phyloP scores from a whole-genome alignment of 2,888 invertebrate species.

The Lepas anatifera region DNA sequence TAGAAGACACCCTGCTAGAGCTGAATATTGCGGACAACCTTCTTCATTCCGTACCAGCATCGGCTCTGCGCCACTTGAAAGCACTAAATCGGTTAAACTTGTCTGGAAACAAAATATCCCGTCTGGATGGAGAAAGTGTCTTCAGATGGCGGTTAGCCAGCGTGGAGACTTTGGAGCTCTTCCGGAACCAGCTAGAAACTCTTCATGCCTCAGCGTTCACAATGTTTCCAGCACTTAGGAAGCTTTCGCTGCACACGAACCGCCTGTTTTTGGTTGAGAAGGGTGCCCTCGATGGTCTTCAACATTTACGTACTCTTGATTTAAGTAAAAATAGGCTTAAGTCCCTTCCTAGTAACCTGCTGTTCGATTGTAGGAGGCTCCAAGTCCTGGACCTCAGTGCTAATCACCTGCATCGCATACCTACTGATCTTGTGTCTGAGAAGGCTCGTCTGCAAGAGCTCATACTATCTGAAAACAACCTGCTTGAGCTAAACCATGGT shows the following conservation, averaged over 20 bases:
- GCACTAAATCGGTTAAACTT: constrained; percentile 53
- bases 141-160: constrained; percentile 51
- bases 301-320: constrained; percentile 65
- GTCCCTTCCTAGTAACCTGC: constrained; percentile 41
- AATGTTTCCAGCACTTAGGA: constrained; percentile 60
- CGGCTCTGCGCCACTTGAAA: constrained; percentile 57
- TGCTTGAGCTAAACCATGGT: constrained; percentile 20
- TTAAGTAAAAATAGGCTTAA: constrained; percentile 56
- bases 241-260: constrained; percentile 69
- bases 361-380: constrained; percentile 60
- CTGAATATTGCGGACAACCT: constrained; percentile 80
- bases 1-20: constrained; percentile 64
- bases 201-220: constrained; percentile 65
- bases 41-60: constrained; percentile 67
- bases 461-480: constrained; percentile 73
- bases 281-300: constrained; percentile 59
- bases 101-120: constrained; percentile 61
- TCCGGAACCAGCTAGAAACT: constrained; percentile 68
- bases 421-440: constrained; percentile 63
- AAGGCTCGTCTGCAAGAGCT: constrained; percentile 66
- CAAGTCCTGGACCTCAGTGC: constrained; percentile 74
- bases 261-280: constrained; percentile 62
- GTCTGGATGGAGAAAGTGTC: too few species aligned
- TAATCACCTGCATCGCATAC: constrained; percentile 74
- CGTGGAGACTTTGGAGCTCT: constrained; percentile 67